A percentile compares a stretch with the other conserved stretches of the same genome.
phyloP scores from a whole-genome alignment of 2,888 invertebrate species.

The Drosophila mulleri region DNA sequence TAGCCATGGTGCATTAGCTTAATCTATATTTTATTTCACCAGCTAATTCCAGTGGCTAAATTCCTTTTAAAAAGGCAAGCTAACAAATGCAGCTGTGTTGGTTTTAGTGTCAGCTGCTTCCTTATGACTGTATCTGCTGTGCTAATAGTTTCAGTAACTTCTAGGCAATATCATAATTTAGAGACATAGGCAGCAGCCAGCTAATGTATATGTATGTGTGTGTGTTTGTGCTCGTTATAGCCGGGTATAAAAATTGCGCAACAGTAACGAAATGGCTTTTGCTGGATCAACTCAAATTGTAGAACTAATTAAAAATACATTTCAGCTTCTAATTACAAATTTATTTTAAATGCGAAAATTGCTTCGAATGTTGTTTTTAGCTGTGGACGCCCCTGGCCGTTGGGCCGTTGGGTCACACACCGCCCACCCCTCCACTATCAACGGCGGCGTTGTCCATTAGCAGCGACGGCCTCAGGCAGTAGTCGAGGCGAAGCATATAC shows the following conservation, averaged over 20 bases:
- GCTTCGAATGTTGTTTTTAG: conserved; percentile 59
- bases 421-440: not conserved
- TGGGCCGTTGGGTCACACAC: conserved; percentile 1
- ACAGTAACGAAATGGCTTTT: conserved; percentile 28
- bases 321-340: conserved; percentile 74
- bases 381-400: conserved; percentile 31
- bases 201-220: not conserved
- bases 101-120: not conserved
- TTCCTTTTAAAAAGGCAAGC: not conserved
- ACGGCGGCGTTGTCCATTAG: conserved; percentile 63
- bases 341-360: conserved; percentile 70
- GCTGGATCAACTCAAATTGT: conserved; percentile 55
- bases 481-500: conserved; percentile 31
- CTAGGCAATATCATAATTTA: conserved; percentile 15
- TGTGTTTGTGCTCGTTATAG: not conserved
- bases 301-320: conserved; percentile 77
- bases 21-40: not conserved
- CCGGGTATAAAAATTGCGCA: conserved; percentile 10
- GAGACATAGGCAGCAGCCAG: not conserved
- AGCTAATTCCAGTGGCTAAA: not conserved
- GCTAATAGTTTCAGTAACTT: conserved; percentile 14
- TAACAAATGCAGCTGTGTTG: not conserved
- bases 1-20: too few relatives aligned
- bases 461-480: conserved; percentile 53
- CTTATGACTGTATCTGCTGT: not conserved